Base-by-base conservation (phyloP, 2,888 invertebrate genomes). In the Deilephila elpenor region DNA sequence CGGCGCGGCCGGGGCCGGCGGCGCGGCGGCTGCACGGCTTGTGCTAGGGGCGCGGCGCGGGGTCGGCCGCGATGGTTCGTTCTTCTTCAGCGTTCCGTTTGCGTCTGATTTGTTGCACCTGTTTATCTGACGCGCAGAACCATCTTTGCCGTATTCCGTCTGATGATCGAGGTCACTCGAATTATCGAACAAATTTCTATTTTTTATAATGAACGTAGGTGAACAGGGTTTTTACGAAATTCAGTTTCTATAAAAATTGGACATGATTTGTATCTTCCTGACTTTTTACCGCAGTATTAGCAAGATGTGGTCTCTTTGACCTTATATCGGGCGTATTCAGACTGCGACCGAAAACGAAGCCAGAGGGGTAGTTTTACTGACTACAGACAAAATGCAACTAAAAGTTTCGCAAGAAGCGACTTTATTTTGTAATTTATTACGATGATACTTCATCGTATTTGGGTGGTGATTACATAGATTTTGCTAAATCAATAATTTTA, bases 11-110 rank as follows among this genome's bases (percentile, higher is more conserved):
- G 34, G 83, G 89, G 67, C 89, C 92, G 56, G 79, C 88, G 59
- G 86, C 89, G 76, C 90, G 93, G 59, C 93, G 93, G 71, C 88
- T 93, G 81, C 94, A 91, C 88, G 93, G 91, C 6, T 88, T 94
- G 75, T 94, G 94, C 89, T 93, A 91, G 86, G 80, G 76, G 72
- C 74, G 70, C 72, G 64, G 70, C 73, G 34, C 71, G 19, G 74
- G 25, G 20, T 20, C 72, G 59, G 71, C 75, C 75, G 70, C 37
- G 62, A 20, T 29, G 60, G 53, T 59, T 56, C 71, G 56, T 44
- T 61, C 64, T 19, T 20, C 32, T 11, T 29, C 70, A 29, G 14
- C 59, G 71, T 37, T 32, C 64, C 72, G 72, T 51, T 61, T 67
- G 44, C 44, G n/a, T 32, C 32, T 34, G 67, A 51, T n/a, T 71